A percentile compares a stretch with the other conserved stretches of the same genome.
These are phyloP conservation scores for Holotrichia oblita DNA, from an alignment of 1,140 invertebrate species.

Conservation along the genomic window DNA sequence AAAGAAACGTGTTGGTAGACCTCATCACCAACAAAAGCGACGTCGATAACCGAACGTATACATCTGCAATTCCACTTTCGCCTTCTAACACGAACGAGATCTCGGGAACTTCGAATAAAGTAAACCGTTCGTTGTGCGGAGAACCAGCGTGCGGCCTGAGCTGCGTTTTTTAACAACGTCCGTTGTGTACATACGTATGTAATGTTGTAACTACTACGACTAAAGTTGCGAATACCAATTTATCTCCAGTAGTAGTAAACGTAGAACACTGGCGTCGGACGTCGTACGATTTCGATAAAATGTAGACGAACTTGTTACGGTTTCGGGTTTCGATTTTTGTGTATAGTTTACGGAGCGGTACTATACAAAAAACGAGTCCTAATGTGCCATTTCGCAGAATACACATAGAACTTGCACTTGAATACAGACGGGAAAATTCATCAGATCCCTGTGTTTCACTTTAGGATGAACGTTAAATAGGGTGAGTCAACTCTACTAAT, in stretches of 20 bases:
- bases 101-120: background rate
- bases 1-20: background rate
- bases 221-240: background rate
- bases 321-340: background rate
- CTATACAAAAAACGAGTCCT: background rate
- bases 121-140: background rate
- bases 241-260: background rate
- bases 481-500: background rate
- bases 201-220: background rate
- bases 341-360: no score
- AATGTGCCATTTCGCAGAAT: background rate
- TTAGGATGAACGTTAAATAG: background rate
- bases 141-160: background rate
- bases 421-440: background rate
- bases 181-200: background rate
- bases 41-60: background rate
- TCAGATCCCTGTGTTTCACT: background rate
- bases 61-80: slow-evolving; percentile 1
- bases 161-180: background rate
- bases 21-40: no score
- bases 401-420: no score
- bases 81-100: background rate
- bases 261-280: background rate
- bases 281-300: background rate
- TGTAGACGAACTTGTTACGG: background rate